Evolutionary conservation across 2,113 vertebrate species (phyloP), one percentile per base, ranked within the genome.

Genomic region (Pionites leucogaster): DNA sequence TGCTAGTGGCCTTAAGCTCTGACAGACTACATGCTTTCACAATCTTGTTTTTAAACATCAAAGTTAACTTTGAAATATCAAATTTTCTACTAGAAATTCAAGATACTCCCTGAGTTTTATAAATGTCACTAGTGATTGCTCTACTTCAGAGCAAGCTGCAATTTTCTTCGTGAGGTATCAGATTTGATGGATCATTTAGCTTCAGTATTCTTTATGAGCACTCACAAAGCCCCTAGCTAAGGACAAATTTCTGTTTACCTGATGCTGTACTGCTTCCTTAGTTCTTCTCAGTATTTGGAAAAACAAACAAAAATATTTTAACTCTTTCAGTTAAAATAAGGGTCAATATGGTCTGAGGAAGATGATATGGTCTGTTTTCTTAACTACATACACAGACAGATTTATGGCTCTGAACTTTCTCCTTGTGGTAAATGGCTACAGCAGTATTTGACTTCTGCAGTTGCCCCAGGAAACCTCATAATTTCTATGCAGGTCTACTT

Each of bases 11-110:
- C 95, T 97, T 94, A 82, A 89, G 7, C 49, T 90, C 74, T 94
- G 62, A 74, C 60, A 78, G 74, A 86, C 9, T 55, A 44, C 3
- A 6, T 2, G 4, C 52, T 74, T 94, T 75, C 80, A 49, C 64
- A 88, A 42, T 70, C 67, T 90, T 94, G 60, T 94, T 93, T 96
- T 92, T 96, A 82, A 96, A 95, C 50, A 87, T 85, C 82, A 94
- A 97, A 96, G 77, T 59, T 70, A 76, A 95, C 84, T 96, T 97
- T 92, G 93, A 98, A 96, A 95, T 93, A 95, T 94, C 90, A 96
- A 87, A 42, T 86, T 93, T 76, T 86, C 67, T 81, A 53, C 67
- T 70, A 90, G 82, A 95, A 96, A 97, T 96, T 93, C 60, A 94
- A 93, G 46, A 82, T 97, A 88, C 85, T 95, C 90, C 67, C 67